Evolutionary conservation across 2,888 invertebrate genomes (phyloP), one percentile per base, ranked within the genome.

Genomic region (Eutolmus rufibarbis): DNA sequence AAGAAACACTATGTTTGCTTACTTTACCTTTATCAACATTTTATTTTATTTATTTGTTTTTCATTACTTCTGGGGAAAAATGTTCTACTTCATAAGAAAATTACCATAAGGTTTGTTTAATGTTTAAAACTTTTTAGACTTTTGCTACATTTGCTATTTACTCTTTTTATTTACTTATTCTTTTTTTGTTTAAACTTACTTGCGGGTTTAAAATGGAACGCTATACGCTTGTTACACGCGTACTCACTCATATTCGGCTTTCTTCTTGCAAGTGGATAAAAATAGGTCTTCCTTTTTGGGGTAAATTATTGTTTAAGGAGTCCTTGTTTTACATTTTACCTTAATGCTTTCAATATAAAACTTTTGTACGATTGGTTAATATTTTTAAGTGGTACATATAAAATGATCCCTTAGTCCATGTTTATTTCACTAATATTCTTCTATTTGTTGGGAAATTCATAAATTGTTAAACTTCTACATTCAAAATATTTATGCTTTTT

Each of bases 81-180:
- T 56, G 81, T 51, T 81, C 81, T 56, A 88, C 81, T 86, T 88
- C 88, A 88, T 88, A 88, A 88, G 88, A 88, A 86, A 88, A 88
- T 86, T 88, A 86, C 82, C 88, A 88, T 88, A 88, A 81, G 88
- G 81, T 88, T 76, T 19, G 88, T 74, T 88, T 86, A 82, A 76
- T 56, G 86, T 86, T 86, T 88, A 88, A 86, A 88, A 74, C 56
- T 76, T 87, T 66, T 66, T 66, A 66, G 23, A 66, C 28, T 66
- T 74, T 79, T 34, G n/a, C 40, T 87, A 74, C 74, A 74, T 84
- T 74, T 19, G 14, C 77, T 84, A 84, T 74, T 66, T 57, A 66
- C 79, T 56, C n/a, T 31, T 5, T 81, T 56, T 81, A 81, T 51
- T 81, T 81, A 56, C 12, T 40, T 40, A 40, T 40, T 56, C n/a